Percentiles rank a stretch among this genome's conserved stretches.
These are phyloP conservation scores for Cotesia vestalis DNA, from an alignment of 1,140 invertebrate genomes.

Conservation along the genomic window DNA sequence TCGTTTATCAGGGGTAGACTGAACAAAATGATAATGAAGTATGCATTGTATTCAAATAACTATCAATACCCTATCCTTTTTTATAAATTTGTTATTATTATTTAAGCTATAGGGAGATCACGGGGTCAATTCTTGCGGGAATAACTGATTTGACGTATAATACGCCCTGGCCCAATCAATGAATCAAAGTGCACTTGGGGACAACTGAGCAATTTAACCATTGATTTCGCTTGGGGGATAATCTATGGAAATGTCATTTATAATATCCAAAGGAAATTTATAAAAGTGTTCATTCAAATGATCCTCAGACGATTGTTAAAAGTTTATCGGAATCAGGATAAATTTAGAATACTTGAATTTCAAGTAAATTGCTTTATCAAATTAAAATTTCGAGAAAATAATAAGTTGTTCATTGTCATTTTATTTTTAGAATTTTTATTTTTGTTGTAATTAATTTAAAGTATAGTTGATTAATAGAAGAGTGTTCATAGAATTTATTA, in stretches of 20 bases:
- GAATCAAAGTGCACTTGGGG: conserved; percentile 25
- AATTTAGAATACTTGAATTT: too few relatives aligned
- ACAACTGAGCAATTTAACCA: conserved; percentile 4
- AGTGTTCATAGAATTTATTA: too few relatives aligned
- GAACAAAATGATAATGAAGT: conserved; percentile 17
- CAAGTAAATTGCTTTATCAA: too few relatives aligned
- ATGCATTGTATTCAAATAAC: conserved; percentile 30
- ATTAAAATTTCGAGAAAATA: too few relatives aligned
- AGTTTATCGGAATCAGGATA: neutral
- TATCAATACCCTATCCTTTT: conserved; percentile 17
- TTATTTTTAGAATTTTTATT: too few relatives aligned
- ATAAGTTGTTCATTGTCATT: too few relatives aligned
- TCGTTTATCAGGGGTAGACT: conserved; percentile 10
- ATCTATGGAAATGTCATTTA: conserved; percentile 12
- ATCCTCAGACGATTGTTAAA: too few relatives aligned
- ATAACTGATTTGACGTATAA: conserved; percentile 19
- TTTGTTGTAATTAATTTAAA: too few relatives aligned
- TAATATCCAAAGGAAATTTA: neutral
- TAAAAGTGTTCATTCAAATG: neutral
- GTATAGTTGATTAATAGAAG: too few relatives aligned
- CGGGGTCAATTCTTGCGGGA: conserved; percentile 29
- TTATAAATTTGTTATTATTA: neutral
- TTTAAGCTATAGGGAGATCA: conserved; percentile 3
- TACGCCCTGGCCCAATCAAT: conserved; percentile 25
- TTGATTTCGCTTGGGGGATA: conserved; percentile 1